These are phyloP conservation scores for Sparus aurata DNA, from an alignment of 2,797 vertebrate species.

Conservation along the genomic window DNA sequence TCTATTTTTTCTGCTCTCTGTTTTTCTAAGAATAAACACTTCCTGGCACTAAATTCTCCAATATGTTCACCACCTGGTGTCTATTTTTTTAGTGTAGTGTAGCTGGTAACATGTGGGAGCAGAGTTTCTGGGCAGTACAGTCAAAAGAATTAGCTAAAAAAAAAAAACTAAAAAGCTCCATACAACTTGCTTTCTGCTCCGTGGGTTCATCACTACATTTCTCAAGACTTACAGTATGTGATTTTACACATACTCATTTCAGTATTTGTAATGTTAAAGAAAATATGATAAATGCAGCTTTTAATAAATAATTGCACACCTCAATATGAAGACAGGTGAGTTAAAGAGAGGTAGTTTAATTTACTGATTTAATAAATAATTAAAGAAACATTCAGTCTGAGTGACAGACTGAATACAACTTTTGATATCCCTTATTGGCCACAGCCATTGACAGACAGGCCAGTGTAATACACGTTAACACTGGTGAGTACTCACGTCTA, in stretches of 20 bases:
- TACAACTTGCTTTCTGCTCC: neutral
- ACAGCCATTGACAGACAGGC: slow-evolving; percentile 20
- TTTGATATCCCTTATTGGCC: slow-evolving; percentile 2
- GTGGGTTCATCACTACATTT: neutral
- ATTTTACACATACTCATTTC: neutral
- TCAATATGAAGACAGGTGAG: neutral
- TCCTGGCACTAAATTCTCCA: too few species aligned
- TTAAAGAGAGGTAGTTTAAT: neutral
- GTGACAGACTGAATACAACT: neutral
- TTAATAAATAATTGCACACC: neutral
- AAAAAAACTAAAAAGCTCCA: neutral
- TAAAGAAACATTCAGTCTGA: neutral
- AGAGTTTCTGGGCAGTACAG: too few species aligned
- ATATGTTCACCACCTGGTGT: too few species aligned
- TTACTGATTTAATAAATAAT: too few species aligned
- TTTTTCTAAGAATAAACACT: too few species aligned
- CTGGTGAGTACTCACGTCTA: slow-evolving; percentile 28
- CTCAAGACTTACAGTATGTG: neutral
- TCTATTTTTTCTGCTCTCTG: too few species aligned
- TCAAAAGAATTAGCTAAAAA: too few species aligned
- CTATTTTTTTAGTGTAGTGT: too few species aligned
- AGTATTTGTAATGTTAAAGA: neutral
- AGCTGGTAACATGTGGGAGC: too few species aligned
- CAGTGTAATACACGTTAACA: slow-evolving; percentile 3
- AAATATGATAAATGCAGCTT: neutral